Percentiles rank a stretch among this genome's conserved stretches.
Evolutionary conservation across 2,888 invertebrate genomes (phyloP).

Genomic region (Fragum sueziense): DNA sequence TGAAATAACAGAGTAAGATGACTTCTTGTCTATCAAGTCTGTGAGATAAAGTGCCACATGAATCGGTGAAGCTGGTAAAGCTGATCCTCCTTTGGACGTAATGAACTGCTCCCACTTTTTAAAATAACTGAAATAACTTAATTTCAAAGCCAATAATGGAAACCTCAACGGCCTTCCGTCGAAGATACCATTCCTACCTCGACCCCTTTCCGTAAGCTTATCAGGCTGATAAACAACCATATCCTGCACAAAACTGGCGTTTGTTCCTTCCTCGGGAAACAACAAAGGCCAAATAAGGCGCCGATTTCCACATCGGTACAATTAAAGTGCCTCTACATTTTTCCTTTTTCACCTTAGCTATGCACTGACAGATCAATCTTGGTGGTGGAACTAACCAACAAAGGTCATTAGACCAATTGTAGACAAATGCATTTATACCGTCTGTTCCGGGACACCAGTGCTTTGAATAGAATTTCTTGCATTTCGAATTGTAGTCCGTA

Average conservation of each 20-base stretch:
- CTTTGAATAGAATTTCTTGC: constrained; percentile 48
- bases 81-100: not conserved
- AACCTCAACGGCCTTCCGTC: constrained; percentile 28
- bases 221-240: constrained; percentile 18
- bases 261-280: constrained; percentile 1
- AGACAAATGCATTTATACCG: constrained; percentile 41
- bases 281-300: constrained; percentile 42
- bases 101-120: constrained; percentile 42
- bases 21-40: constrained; percentile 26
- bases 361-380: constrained; percentile 26
- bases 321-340: constrained; percentile 35
- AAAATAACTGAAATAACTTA: constrained; percentile 40
- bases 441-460: constrained; percentile 41
- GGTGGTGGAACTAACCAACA: constrained; percentile 58
- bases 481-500: constrained; percentile 49
- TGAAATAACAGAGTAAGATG: constrained; percentile 32
- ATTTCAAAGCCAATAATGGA: constrained; percentile 15
- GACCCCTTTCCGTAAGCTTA: constrained; percentile 15
- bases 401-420: constrained; percentile 30
- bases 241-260: constrained; percentile 22
- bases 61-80: constrained; percentile 37
- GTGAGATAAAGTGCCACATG: constrained; percentile 36
- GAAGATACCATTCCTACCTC: constrained; percentile 42
- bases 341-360: constrained; percentile 32
- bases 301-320: constrained; percentile 39